Evolutionary conservation across 1,140 invertebrate genomes (phyloP), one percentile per base, ranked within the genome.

Genomic region (Cyclargus thomasi): DNA sequence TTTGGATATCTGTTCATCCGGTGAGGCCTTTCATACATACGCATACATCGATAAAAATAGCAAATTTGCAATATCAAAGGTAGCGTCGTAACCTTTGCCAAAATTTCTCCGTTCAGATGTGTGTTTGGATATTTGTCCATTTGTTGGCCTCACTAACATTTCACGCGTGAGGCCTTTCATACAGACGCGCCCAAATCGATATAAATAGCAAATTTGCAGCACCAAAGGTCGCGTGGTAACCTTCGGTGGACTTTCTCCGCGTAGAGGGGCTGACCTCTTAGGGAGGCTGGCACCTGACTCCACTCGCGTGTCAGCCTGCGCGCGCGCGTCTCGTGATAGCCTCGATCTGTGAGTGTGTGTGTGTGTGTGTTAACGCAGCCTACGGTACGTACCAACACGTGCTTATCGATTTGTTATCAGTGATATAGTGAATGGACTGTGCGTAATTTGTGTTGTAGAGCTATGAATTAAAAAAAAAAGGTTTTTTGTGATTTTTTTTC

Each of bases 281-380:
- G 86, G 83, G 86, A 86, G 80, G 79, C 80, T 86, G 84, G 75
- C 86, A 89, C 86, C 86, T 89, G 86, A 80, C 77, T 75, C 79
- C 86, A 89, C 86, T 89, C 88, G 86, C 86, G 82, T 80, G 79
- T 85, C 63, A 67, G 70, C 73, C 75, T 78, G 72, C 86, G 86
- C 83, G 83, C 78, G 86, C 86, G 86, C 85, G 85, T 72, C 77
- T 77, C 79, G 81, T 11, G 20, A 47, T 47, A 8, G 39, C 39
- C 7, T 1, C 18, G 10, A 6, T 20, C 18, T 59, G 53, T 55
- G 53, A 11, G 55, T 21, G 55, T 59, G 80, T 77, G 63, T 6
- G 55, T 59, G 55, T 10, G 55, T 59, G 55, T 10, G 0, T 59
- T 6, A 18, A 6, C 8, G 18, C 29, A 6, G 22, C 53, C 20